phyloP scores from a whole-genome alignment of 2,797 vertebrate genomes.

The Sus cebifrons region DNA sequence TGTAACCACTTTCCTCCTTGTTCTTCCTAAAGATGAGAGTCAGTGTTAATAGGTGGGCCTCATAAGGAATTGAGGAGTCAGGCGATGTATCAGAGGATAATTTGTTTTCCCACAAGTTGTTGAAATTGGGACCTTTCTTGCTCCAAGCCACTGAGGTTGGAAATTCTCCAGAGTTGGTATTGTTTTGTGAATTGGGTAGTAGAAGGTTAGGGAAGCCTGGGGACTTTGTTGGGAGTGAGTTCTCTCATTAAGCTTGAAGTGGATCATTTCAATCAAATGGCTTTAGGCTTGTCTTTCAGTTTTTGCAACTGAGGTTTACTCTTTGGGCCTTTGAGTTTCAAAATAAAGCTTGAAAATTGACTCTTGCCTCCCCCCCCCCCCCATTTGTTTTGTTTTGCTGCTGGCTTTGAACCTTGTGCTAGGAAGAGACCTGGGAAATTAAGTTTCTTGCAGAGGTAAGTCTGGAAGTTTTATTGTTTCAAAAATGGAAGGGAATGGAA shows the following conservation, averaged over 20 bases:
- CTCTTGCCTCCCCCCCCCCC: background rate
- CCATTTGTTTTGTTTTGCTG: constrained; percentile 79
- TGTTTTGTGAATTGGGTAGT: background rate
- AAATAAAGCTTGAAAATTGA: constrained; percentile 73
- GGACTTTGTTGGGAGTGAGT: constrained; percentile 15
- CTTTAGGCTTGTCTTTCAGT: background rate
- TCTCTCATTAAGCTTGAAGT: background rate
- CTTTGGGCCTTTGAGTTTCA: constrained; percentile 53
- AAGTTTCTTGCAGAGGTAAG: constrained; percentile 82
- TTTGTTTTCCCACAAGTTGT: constrained; percentile 19
- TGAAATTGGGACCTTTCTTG: constrained; percentile 53
- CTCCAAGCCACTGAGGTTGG: background rate
- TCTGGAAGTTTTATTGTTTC: constrained; percentile 66
- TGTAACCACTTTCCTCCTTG: background rate
- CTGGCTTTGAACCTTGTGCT: constrained; percentile 80
- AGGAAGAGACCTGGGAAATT: constrained; percentile 83
- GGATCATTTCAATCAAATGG: constrained; percentile 38
- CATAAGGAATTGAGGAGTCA: constrained; percentile 5
- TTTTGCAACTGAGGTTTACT: constrained; percentile 37
- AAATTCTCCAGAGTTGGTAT: constrained; percentile 25
- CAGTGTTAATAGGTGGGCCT: background rate
- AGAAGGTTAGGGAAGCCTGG: constrained; percentile 5
- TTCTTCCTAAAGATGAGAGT: constrained; percentile 27
- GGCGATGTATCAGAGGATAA: background rate
- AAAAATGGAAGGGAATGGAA: constrained; percentile 40